Evolutionary conservation across 2,888 invertebrate genomes (phyloP).

Genomic region (Drosophila austrosaltans): DNA sequence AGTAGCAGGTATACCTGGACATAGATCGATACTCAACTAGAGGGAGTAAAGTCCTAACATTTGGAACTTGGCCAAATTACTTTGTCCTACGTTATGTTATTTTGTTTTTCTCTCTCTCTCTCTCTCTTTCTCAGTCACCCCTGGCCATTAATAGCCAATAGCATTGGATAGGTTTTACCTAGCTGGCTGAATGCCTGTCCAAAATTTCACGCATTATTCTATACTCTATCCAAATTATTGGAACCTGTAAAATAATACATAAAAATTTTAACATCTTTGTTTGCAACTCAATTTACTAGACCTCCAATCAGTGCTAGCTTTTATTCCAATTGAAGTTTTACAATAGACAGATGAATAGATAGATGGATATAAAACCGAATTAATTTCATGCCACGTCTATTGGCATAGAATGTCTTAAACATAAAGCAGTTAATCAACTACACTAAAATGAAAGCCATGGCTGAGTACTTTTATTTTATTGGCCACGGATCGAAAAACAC

Average conservation of each 20-base stretch:
- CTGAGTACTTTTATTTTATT: no score
- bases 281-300: no score
- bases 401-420: no score
- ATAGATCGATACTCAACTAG: constrained; percentile 25
- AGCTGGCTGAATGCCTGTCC: constrained; percentile 23
- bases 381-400: no score
- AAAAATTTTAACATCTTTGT: no score
- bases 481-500: no score
- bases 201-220: constrained; percentile 32
- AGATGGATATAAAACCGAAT: no score
- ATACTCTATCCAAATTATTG: constrained; percentile 56
- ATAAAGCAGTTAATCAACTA: no score
- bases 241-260: not conserved
- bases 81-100: constrained; percentile 19
- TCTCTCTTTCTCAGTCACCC: not conserved
- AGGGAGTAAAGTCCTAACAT: constrained; percentile 28
- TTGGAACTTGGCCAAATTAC: constrained; percentile 65
- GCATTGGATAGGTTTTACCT: constrained; percentile 52
- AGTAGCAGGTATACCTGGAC: constrained; percentile 31
- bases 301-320: no score
- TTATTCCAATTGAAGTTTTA: no score
- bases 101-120: not conserved
- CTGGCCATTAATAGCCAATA: constrained; percentile 66
- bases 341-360: no score
- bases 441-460: no score